Conservation (phyloP, 2,797 vertebrate species). For the Syndactyla subalaris region DNA sequence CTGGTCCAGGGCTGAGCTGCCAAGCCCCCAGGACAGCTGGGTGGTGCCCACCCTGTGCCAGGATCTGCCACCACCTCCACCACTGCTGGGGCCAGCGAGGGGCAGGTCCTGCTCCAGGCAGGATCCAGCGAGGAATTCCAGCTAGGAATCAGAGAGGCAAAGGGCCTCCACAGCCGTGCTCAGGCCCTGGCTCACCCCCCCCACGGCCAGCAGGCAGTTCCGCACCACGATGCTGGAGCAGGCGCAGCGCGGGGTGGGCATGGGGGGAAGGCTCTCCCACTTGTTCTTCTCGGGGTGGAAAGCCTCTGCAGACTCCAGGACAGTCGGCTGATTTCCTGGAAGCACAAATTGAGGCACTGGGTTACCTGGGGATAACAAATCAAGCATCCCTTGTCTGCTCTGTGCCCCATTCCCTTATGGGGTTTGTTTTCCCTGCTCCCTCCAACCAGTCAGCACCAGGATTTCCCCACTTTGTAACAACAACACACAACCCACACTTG, state of each 20-base stretch:
- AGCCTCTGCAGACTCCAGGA: conserved; percentile 90
- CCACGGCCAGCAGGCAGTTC: conserved; percentile 91
- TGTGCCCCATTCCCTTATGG: fast-evolving
- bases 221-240: conserved; percentile 89
- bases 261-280: conserved; percentile 90
- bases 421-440: background rate
- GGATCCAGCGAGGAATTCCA: background rate
- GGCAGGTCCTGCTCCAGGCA: fast-evolving
- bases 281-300: conserved; percentile 91
- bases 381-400: background rate
- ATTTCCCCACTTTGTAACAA: background rate
- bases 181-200: conserved; percentile 94
- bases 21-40: background rate
- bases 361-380: background rate
- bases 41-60: background rate
- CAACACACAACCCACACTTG: fast-evolving
- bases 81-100: background rate
- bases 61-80: background rate
- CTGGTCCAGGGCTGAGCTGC: background rate
- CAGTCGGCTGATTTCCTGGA: conserved; percentile 92
- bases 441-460: background rate
- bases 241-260: conserved; percentile 92
- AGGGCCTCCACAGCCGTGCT: conserved; percentile 93
- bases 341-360: background rate
- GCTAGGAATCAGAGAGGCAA: conserved; percentile 83